Conservation (phyloP, 53 echinoderm and acorn worm species). For the Arbacia lixula region DNA sequence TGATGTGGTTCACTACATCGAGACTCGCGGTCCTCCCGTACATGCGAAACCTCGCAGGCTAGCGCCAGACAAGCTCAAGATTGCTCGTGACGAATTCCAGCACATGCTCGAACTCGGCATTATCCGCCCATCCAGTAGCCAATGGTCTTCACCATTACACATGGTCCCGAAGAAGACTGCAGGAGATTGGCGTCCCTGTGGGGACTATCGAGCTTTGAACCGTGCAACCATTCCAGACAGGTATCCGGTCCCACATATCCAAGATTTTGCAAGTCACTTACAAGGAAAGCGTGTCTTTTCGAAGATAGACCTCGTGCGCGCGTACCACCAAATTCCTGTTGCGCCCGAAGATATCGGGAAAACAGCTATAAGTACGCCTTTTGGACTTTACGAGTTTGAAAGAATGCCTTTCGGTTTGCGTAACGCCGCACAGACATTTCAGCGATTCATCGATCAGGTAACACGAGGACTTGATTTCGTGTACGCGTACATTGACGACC, state of each 20-base stretch:
- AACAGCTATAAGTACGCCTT: slow-evolving; percentile 59
- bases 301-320: slow-evolving; percentile 35
- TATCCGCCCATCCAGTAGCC: slow-evolving; percentile 27
- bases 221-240: slow-evolving; percentile 23
- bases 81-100: no score
- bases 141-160: slow-evolving; percentile 54
- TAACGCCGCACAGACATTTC: slow-evolving; percentile 63
- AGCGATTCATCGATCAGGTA: slow-evolving; percentile 59
- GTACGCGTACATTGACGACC: slow-evolving; percentile 62
- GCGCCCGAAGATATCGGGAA: no score
- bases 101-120: no score
- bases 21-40: no score
- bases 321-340: slow-evolving; percentile 53
- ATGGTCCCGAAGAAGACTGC: slow-evolving; percentile 47
- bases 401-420: slow-evolving; percentile 72
- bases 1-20: no score
- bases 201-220: slow-evolving; percentile 53
- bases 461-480: slow-evolving; percentile 30
- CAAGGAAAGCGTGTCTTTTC: slow-evolving; percentile 33
- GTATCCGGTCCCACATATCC: slow-evolving; percentile 48
- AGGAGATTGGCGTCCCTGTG: slow-evolving; percentile 60
- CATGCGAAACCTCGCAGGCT: no score
- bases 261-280: slow-evolving; percentile 38
- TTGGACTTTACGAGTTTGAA: slow-evolving; percentile 62
- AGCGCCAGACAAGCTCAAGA: no score